A percentile compares a stretch with the other conserved stretches of the same genome.
Evolutionary conservation across 2,888 invertebrate species (phyloP).

Genomic region (Cephus pulcher): DNA sequence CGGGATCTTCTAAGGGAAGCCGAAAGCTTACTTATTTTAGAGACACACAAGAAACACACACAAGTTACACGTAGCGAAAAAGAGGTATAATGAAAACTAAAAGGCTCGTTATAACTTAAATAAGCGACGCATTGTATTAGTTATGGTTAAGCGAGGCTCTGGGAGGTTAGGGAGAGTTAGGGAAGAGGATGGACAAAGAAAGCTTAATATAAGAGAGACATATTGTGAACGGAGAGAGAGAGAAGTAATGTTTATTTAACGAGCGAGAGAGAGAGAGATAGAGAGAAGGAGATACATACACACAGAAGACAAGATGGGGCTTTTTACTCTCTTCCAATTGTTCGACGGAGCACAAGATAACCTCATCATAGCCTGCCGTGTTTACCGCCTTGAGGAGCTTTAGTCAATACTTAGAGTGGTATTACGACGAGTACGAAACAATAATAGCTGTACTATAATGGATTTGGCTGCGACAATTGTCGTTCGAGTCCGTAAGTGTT

Average conservation of each 20-base stretch:
- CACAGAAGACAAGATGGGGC: neutral
- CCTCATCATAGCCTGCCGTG: conserved; percentile 12
- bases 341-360: conserved; percentile 14
- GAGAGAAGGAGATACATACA: neutral
- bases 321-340: conserved; percentile 17
- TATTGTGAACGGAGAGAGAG: neutral
- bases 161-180: neutral
- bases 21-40: neutral
- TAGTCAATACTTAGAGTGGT: conserved; percentile 22
- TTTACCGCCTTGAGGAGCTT: conserved; percentile 11
- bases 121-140: neutral
- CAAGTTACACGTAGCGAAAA: neutral
- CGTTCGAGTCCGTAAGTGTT: conserved; percentile 41
- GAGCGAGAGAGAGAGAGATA: neutral
- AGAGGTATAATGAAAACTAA: neutral
- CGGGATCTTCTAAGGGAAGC: neutral
- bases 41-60: neutral
- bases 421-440: conserved; percentile 10
- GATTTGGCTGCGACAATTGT: conserved; percentile 8
- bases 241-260: conserved; percentile 8
- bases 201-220: neutral
- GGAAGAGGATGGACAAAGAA: neutral
- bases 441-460: conserved; percentile 17
- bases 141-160: conserved; percentile 1
- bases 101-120: conserved; percentile 8